phyloP scores from a whole-genome alignment of 2,797 vertebrate species.

The Harpagifer antarcticus region DNA sequence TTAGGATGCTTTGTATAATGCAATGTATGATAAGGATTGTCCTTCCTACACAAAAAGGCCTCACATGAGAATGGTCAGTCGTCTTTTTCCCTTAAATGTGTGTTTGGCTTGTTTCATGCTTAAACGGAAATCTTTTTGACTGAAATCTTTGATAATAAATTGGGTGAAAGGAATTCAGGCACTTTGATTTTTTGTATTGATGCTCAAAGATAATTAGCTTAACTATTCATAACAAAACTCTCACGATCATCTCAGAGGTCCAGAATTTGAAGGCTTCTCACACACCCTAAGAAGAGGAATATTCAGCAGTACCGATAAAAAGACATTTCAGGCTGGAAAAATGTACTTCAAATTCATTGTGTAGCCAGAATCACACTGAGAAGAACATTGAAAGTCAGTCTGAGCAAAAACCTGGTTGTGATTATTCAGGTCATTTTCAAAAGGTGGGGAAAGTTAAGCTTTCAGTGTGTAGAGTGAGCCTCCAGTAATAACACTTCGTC shows the following conservation, averaged over 20 bases:
- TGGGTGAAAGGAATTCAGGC: not conserved
- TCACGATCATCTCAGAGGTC: not conserved
- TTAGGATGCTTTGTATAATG: not conserved
- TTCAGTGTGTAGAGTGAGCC: conserved; percentile 12
- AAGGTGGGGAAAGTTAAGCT: conserved; percentile 34
- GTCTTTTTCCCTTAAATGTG: not conserved
- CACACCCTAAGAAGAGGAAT: not conserved
- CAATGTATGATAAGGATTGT: not conserved
- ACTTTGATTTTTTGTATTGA: not conserved
- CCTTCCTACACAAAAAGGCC: not conserved
- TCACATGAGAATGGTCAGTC: not conserved
- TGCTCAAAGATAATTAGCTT: not conserved
- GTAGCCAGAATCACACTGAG: not conserved
- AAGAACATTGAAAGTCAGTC: conserved; percentile 1
- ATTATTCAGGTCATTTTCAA: conserved; percentile 12
- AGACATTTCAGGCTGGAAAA: conserved; percentile 13
- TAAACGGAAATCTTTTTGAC: too few species aligned
- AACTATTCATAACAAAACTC: not conserved
- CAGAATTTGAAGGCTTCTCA: not conserved
- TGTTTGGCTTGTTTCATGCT: not conserved
- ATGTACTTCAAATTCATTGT: conserved; percentile 1
- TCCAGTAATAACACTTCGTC: conserved; percentile 11
- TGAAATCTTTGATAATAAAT: conserved; percentile 1
- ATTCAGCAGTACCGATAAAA: not conserved
- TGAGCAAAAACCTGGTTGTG: conserved; percentile 13